Percentiles rank a stretch among this genome's conserved stretches.
Evolutionary conservation across 2,888 invertebrate genomes (phyloP).

Genomic region (Apamea epomidion): DNA sequence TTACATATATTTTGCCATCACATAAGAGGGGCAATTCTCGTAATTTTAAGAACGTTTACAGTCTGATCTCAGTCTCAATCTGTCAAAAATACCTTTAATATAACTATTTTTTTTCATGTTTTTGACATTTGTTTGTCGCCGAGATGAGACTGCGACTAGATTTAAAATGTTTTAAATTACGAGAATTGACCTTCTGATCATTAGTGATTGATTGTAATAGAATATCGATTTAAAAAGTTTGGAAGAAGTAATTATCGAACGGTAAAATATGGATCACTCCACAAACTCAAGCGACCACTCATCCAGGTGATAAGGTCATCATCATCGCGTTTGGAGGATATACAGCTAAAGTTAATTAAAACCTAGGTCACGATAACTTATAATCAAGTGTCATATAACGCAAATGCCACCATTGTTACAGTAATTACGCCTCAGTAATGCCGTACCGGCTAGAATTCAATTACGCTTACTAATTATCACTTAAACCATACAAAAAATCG

Average conservation of each 20-base stretch:
- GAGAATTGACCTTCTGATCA: background rate
- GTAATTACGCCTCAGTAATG: slow-evolving; percentile 34
- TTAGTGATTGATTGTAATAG: background rate
- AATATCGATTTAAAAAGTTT: background rate
- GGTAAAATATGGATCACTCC: background rate
- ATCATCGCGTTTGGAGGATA: background rate
- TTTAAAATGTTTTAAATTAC: too few relatives aligned
- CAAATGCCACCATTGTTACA: slow-evolving; percentile 41
- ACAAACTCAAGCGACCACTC: background rate
- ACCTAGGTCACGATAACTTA: slow-evolving; percentile 21
- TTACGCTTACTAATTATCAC: slow-evolving; percentile 61
- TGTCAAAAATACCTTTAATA: too few relatives aligned
- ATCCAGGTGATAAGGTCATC: background rate
- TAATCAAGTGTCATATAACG: slow-evolving; percentile 42
- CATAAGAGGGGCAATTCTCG: too few relatives aligned
- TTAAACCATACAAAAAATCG: slow-evolving; percentile 70
- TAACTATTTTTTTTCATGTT: too few relatives aligned
- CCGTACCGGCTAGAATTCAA: slow-evolving; percentile 46
- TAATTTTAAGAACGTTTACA: too few relatives aligned
- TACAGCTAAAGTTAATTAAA: slow-evolving; percentile 10
- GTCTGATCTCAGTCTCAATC: too few relatives aligned
- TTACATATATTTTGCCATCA: too few relatives aligned
- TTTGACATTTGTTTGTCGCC: too few relatives aligned
- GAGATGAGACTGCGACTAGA: too few relatives aligned
- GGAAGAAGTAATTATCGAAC: background rate